Percentiles rank a stretch among this genome's conserved stretches.
phyloP scores from a whole-genome alignment of 2,113 vertebrate genomes.

The Pachycephala philippinensis region DNA sequence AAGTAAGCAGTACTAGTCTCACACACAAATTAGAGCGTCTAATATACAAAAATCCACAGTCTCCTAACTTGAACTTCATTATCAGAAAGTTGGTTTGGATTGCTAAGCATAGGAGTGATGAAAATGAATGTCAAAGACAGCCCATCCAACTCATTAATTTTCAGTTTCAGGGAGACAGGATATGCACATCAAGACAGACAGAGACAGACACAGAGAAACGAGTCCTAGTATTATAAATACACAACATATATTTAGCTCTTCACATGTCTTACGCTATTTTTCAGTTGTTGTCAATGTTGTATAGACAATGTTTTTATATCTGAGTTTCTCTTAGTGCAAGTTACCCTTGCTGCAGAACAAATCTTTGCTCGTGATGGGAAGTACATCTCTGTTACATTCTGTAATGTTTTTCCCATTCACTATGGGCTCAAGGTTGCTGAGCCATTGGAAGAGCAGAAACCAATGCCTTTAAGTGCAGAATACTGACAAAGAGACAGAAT shows the following conservation, averaged over 20 bases:
- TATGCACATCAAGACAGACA: neutral
- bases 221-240: neutral
- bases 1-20: neutral
- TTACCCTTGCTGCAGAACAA: neutral
- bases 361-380: neutral
- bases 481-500: neutral
- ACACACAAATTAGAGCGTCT: neutral
- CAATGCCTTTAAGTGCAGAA: constrained; percentile 20
- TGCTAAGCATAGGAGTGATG: neutral
- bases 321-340: neutral
- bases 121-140: constrained; percentile 47
- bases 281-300: neutral
- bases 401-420: neutral
- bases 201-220: neutral
- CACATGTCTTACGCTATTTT: neutral
- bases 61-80: constrained; percentile 1
- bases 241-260: neutral
- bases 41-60: neutral
- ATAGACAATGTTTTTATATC: neutral
- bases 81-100: constrained; percentile 18
- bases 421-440: neutral
- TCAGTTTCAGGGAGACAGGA: neutral
- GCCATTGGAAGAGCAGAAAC: constrained; percentile 2
- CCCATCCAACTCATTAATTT: constrained; percentile 5
- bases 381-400: neutral